Evolutionary conservation across 2,888 invertebrate species (phyloP), one percentile per base, ranked within the genome.

Genomic region (Osmoderma eremita): DNA sequence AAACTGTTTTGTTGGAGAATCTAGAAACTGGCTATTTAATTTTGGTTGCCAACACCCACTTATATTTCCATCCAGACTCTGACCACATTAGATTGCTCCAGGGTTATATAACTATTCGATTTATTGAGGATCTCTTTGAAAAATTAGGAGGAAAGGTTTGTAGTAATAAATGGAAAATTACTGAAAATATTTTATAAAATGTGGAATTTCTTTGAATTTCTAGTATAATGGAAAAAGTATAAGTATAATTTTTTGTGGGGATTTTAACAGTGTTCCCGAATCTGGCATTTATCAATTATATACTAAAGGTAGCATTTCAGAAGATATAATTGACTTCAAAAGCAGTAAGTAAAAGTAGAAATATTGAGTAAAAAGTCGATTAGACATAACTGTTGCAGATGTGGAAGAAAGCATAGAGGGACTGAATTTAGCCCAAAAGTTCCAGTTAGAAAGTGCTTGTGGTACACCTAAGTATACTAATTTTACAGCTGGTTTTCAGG

Each of bases 1-100:
- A 91, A 83, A 87, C 85, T 67, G 78, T 76, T 58, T 78, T 87
- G 64, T 80, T 93, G 30, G 84, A 87, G 73, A 87, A 88, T 1
- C 78, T 83, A 69, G 88, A 88, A 15, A 85, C 86, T 70, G 82
- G 83, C 64, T 86, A 90, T 74, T 81, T 89, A 63, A 74, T 93
- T 24, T 78, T 93, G 36, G 78, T 82, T 8, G 95, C 90, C 15
- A 97, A 96, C 78, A 96, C 95, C 2, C 98, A 98, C 84, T 86
- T 98, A 51, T 98, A 95, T 83, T 98, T 95, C 77, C 94, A 94
- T 80, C 96, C 97, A 0, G 90, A 92, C 81, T 92, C 97, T 2
- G 94, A 95, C 82, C 94, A 96, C 77, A 91, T 98, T 73, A 86
- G 98, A 71, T 83, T 97, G 2, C 79, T 97, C 18, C 98, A 98